Conservation (phyloP, 2,888 invertebrate species). For the Encarsia formosa region DNA sequence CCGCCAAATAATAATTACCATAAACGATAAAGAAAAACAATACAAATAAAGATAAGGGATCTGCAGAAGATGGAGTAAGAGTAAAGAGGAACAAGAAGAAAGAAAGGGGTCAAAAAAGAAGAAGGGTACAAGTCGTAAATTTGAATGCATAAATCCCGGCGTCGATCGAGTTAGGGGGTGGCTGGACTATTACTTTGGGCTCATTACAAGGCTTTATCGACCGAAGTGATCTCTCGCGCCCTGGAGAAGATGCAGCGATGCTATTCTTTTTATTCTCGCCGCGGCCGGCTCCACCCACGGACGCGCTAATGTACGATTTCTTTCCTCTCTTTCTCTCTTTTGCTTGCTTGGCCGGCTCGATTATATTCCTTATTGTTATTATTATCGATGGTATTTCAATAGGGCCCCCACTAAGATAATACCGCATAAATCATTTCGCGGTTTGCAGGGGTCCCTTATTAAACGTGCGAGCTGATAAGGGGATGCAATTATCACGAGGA, state of each 20-base stretch:
- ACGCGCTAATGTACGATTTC: conserved; percentile 21
- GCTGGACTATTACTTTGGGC: too few species aligned
- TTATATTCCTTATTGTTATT: conserved; percentile 9
- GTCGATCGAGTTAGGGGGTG: too few species aligned
- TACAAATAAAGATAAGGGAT: too few species aligned
- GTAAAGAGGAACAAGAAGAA: not conserved
- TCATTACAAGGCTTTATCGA: too few species aligned
- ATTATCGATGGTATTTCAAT: conserved; percentile 11
- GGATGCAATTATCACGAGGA: conserved; percentile 20
- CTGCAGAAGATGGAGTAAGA: not conserved
- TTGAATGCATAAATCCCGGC: too few species aligned
- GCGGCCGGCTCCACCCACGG: conserved; percentile 25
- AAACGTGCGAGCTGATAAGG: conserved; percentile 11
- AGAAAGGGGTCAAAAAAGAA: too few species aligned
- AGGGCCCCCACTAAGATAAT: too few species aligned
- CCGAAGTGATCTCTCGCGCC: conserved; percentile 17
- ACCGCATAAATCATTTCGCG: not conserved
- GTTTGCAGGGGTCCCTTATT: not conserved
- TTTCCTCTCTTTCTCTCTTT: conserved; percentile 15
- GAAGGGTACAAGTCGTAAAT: too few species aligned
- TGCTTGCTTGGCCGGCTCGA: not conserved
- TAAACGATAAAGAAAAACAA: too few species aligned
- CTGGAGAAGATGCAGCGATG: not conserved
- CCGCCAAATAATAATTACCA: too few species aligned
- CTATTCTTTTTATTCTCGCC: too few species aligned